Conservation (phyloP, 1,140 invertebrate genomes). For the Probaryconus sp. region DNA sequence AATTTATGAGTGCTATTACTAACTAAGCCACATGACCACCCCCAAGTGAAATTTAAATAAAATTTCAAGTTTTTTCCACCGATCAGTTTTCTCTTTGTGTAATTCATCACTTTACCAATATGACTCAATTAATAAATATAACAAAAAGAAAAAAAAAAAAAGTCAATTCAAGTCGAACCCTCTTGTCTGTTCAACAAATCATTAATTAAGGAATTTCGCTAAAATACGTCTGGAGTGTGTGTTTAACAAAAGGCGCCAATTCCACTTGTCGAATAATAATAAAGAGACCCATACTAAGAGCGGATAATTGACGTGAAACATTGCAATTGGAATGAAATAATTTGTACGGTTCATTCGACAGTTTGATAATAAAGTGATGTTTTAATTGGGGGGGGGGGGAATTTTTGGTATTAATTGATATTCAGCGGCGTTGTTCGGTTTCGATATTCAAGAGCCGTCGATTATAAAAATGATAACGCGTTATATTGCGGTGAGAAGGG, state of each 20-base stretch:
- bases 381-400: constrained; percentile 14
- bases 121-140: too few species aligned
- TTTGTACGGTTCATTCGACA: constrained; percentile 24
- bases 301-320: constrained; percentile 33
- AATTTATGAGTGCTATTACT: too few species aligned
- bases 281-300: background rate
- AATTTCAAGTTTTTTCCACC: too few species aligned
- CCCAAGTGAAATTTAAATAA: too few species aligned
- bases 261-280: background rate
- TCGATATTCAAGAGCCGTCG: background rate
- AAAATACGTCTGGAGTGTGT: too few species aligned
- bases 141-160: too few species aligned
- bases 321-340: constrained; percentile 21
- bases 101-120: too few species aligned
- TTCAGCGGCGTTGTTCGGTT: constrained; percentile 7
- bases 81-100: too few species aligned
- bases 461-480: constrained; percentile 40
- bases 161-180: too few species aligned
- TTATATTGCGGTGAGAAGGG: constrained; percentile 4
- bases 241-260: background rate
- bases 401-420: constrained; percentile 45
- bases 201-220: too few species aligned
- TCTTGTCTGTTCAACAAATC: too few species aligned
- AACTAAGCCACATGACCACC: too few species aligned
- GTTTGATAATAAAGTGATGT: constrained; percentile 17